Evolutionary conservation across 2,113 vertebrate species (phyloP), one percentile per base, ranked within the genome.

Genomic region (Carettochelys insculpta): DNA sequence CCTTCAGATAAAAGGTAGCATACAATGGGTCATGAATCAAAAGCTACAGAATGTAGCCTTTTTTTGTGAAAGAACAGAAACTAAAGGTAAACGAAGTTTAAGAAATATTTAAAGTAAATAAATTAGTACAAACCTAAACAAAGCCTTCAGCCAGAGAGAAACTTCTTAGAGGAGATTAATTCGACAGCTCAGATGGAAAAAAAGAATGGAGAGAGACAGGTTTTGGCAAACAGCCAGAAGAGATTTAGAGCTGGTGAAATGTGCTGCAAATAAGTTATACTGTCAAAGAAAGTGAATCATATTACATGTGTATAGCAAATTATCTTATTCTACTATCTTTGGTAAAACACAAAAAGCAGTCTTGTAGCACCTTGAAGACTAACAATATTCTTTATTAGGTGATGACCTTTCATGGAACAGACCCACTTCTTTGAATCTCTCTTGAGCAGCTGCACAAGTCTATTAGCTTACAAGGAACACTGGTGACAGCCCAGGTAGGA

Each of bases 11-110:
- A 78, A 34, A 78, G 81, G 83, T 41, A 92, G 77, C 31, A n/a
- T 45, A 68, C 38, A 94, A 56, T 86, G 94, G 85, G 80, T 85
- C 92, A 77, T 48, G 83, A 89, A 90, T 76, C 84, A 94, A 91
- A 93, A 84, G 47, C 92, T 27, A 71, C 83, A 83, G 94, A 79
- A 86, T 93, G 91, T 86, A 80, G 81, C 61, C 84, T 68, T 19
- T 71, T 89, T 86, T 91, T 86, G 90, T 84, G 76, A 94, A 84
- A 71, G 52, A 94, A 95, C 84, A 94, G 47, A 94, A 90, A 90
- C 80, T 85, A 92, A 92, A 78, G 78, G 1, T 45, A 83, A 61
- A n/a, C 13, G n/a, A 87, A 94, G 93, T 96, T 92, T 92, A 75
- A 94, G 71, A 73, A 90, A n/a, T 79, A 38, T 50, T 95, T 92